Percentiles rank a stretch among this genome's conserved stretches.
phyloP scores from a whole-genome alignment of 2,888 invertebrate species.

The Cremastobaeus sp. region DNA sequence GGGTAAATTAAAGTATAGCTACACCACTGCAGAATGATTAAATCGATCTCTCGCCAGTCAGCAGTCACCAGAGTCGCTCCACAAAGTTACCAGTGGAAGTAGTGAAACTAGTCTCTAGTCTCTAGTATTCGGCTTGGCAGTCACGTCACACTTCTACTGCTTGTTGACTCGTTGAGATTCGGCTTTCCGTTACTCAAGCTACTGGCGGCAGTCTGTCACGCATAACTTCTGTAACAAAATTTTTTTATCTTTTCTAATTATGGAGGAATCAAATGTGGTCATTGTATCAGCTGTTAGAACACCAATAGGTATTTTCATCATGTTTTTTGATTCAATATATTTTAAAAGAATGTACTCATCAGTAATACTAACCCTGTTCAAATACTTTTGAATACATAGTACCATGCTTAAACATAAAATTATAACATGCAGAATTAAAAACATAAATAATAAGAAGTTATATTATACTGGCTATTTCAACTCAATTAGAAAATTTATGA shows the following conservation, averaged over 20 bases:
- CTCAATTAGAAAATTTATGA: no score
- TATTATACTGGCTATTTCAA: no score
- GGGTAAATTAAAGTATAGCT: slow-evolving; percentile 7
- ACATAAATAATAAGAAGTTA: not conserved
- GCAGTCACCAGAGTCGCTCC: no score
- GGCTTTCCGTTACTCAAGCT: slow-evolving; percentile 42
- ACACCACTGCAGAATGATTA: slow-evolving; percentile 26
- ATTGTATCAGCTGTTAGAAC: slow-evolving; percentile 90
- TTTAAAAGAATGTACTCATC: slow-evolving; percentile 35
- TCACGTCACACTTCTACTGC: no score
- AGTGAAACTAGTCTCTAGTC: no score
- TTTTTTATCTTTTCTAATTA: slow-evolving; percentile 59
- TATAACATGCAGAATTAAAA: not conserved
- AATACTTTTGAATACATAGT: no score
- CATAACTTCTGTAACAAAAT: slow-evolving; percentile 34
- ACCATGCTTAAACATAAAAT: slow-evolving; percentile 10
- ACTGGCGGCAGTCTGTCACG: slow-evolving; percentile 64
- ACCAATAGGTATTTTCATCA: slow-evolving; percentile 85
- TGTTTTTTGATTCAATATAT: slow-evolving; percentile 29
- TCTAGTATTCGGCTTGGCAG: no score
- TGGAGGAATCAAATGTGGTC: slow-evolving; percentile 80
- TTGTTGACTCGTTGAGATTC: no score
- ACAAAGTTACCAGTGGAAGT: slow-evolving; percentile 32
- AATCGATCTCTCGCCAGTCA: no score
- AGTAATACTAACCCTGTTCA: slow-evolving; percentile 54